These are phyloP conservation scores for Cyaniris semiargus DNA, from an alignment of 2,888 invertebrate species.

Conservation along the genomic window DNA sequence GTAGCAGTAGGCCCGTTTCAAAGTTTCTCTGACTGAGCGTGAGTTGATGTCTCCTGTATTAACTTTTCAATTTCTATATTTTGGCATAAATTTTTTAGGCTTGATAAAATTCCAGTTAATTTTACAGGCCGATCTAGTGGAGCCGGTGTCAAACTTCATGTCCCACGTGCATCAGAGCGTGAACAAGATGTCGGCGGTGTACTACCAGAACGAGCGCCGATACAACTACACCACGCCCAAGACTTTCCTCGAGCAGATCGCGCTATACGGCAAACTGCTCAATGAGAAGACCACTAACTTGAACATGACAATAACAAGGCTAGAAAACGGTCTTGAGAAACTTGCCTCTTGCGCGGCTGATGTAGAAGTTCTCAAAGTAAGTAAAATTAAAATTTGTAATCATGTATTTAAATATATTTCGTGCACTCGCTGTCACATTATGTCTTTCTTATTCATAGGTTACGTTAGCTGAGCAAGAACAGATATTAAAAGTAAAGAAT, in stretches of 20 bases:
- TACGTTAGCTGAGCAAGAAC: constrained; percentile 85
- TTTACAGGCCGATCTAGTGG: constrained; percentile 75
- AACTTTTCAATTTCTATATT: too few species aligned
- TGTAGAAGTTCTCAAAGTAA: constrained; percentile 90
- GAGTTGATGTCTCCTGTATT: too few species aligned
- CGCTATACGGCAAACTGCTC: constrained; percentile 87
- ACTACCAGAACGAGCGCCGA: constrained; percentile 90
- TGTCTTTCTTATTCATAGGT: constrained; percentile 53
- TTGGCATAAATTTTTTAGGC: not conserved
- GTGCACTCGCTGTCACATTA: not conserved
- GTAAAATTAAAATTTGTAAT: not conserved
- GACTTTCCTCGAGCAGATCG: constrained; percentile 95
- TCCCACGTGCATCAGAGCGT: constrained; percentile 93
- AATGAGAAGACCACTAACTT: constrained; percentile 85
- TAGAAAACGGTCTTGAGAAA: constrained; percentile 94
- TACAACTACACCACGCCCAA: constrained; percentile 99
- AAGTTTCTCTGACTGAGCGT: too few species aligned
- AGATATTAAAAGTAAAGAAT: constrained; percentile 92
- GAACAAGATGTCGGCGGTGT: constrained; percentile 89
- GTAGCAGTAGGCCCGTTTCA: too few species aligned
- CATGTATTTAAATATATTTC: not conserved
- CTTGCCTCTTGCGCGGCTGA: constrained; percentile 92
- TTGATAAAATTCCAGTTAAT: not conserved
- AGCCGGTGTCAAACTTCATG: constrained; percentile 91
- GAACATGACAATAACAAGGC: constrained; percentile 86